Conservation (phyloP, 2,113 vertebrate species). For the Etheostoma cragini region DNA sequence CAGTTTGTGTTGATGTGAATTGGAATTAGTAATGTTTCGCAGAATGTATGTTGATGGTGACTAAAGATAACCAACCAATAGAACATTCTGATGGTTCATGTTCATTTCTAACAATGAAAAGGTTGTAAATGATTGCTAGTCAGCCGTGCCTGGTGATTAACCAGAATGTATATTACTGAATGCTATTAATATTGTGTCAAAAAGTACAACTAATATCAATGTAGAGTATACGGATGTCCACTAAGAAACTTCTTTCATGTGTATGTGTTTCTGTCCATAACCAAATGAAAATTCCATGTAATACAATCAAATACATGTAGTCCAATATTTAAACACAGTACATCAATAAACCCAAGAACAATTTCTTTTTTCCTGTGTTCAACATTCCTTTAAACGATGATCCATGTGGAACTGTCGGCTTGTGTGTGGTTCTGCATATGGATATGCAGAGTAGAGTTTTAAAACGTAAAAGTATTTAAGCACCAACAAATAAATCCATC, state of each 20-base stretch:
- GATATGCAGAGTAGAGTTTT: slow-evolving; percentile 14
- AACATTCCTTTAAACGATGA: slow-evolving; percentile 21
- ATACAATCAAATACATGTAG: slow-evolving; percentile 7
- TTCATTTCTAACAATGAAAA: background rate
- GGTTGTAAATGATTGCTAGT: background rate
- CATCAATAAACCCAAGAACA: slow-evolving; percentile 3
- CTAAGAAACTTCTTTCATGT: slow-evolving; percentile 15
- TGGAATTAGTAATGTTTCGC: slow-evolving; percentile 7
- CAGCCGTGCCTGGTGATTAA: background rate
- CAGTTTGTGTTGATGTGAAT: background rate
- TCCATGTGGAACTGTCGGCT: background rate
- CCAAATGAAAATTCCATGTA: slow-evolving; percentile 19
- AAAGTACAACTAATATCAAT: slow-evolving; percentile 34
- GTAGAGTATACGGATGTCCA: background rate
- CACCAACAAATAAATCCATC: slow-evolving; percentile 47
- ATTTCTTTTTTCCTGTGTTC: background rate
- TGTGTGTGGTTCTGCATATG: slow-evolving; percentile 3
- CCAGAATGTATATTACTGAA: slow-evolving; percentile 16
- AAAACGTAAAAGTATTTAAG: slow-evolving; percentile 43
- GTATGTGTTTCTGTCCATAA: slow-evolving; percentile 9
- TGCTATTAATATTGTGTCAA: slow-evolving; percentile 10
- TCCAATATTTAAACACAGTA: slow-evolving; percentile 16
- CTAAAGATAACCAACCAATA: background rate
- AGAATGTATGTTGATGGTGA: background rate
- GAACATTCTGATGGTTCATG: slow-evolving; percentile 14